Base-by-base conservation (phyloP, 2,888 invertebrate species). In the Chirona hameri region DNA sequence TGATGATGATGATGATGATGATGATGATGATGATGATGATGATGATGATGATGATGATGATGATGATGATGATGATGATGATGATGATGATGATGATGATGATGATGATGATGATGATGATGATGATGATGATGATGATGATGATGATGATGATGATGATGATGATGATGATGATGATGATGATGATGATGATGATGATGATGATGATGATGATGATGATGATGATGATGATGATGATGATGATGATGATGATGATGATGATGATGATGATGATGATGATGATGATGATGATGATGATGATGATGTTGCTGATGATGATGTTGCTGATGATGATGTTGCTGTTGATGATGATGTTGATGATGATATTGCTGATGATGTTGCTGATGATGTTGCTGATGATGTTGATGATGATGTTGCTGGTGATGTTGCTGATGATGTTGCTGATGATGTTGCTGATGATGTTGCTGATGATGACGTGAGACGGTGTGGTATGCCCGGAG, bases 1-100 rank as follows among this genome's bases (percentile, higher is more conserved):
- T n/a, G n/a, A n/a, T n/a, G n/a, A 65, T n/a, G 65, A 65, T 65
- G 65, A n/a, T 65, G 65, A 65, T 65, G 65, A 65, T 65, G n/a
- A 65, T 65, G 65, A n/a, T 65, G n/a, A 65, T 65, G 65, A 65
- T 65, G 65, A 65, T 65, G 65, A 65, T 65, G 65, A 65, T 65
- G n/a, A 65, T 65, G 65, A 65, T 65, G n/a, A 65, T 65, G n/a
- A 65, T 65, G 65, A 65, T 65, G 65, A 65, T 65, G 65, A 65
- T 65, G 65, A 65, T 65, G n/a, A 65, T 65, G 65, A 65, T 65
- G n/a, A 65, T 65, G n/a, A 65, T 65, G 65, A 65, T 65, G 65
- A 65, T 65, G 65, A n/a, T 65, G 65, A 65, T 65, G n/a, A 65
- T 65, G 65, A 65, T 65, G n/a, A 65, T 65, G n/a, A 65, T 65